A percentile compares a stretch with the other conserved stretches of the same genome.
These are phyloP conservation scores for Dolomedes plantarius DNA, from an alignment of 2,888 invertebrate species.

Conservation along the genomic window DNA sequence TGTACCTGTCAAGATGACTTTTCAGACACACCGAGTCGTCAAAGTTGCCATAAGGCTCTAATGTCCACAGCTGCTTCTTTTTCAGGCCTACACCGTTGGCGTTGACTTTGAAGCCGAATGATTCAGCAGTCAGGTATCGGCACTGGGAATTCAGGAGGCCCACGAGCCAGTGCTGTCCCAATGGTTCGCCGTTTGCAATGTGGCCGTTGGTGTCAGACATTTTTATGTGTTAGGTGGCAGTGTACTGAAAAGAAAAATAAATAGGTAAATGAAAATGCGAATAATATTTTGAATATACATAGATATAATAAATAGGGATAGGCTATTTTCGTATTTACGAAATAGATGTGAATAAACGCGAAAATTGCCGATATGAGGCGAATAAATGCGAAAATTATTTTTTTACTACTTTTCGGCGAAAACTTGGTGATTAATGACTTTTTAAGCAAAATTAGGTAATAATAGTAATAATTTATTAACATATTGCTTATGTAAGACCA, in stretches of 20 bases:
- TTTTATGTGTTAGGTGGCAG: background rate
- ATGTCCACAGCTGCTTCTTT: slow-evolving; percentile 91
- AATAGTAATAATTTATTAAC: too few relatives aligned
- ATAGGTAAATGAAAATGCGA: background rate
- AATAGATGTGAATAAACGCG: too few relatives aligned
- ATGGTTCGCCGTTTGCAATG: slow-evolving; percentile 40
- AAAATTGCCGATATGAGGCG: too few relatives aligned
- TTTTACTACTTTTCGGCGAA: too few relatives aligned
- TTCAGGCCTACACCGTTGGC: slow-evolving; percentile 94
- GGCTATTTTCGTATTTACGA: too few relatives aligned
- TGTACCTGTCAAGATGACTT: slow-evolving; percentile 75
- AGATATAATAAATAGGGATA: too few relatives aligned
- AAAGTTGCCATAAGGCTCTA: slow-evolving; percentile 81
- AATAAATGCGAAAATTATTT: too few relatives aligned
- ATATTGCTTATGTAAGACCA: too few relatives aligned
- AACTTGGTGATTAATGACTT: too few relatives aligned
- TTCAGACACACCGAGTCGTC: slow-evolving; percentile 76
- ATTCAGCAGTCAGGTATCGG: slow-evolving; percentile 96
- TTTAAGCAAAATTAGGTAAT: too few relatives aligned
- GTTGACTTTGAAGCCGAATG: slow-evolving; percentile 97
- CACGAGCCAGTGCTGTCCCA: slow-evolving; percentile 78
- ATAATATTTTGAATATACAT: too few relatives aligned
- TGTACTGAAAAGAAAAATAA: background rate
- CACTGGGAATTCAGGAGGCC: slow-evolving; percentile 91
- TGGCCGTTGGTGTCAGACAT: slow-evolving; percentile 61